phyloP scores from a whole-genome alignment of 2,888 invertebrate genomes.

The Odontocolon sp. region DNA sequence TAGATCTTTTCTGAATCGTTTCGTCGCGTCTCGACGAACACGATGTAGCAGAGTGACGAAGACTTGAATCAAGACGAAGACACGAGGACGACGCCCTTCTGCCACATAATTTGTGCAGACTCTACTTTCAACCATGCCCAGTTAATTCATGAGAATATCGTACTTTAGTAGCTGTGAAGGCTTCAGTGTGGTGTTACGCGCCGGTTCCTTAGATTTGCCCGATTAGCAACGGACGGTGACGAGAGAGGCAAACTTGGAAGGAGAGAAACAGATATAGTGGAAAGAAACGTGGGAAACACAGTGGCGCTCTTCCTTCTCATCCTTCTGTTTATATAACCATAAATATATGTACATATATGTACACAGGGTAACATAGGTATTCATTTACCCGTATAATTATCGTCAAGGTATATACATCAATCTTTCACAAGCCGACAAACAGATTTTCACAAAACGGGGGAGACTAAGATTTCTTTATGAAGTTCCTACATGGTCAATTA shows the following conservation, averaged over 20 bases:
- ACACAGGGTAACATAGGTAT: no score
- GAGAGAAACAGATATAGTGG: conserved; percentile 56
- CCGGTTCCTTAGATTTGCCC: conserved; percentile 69
- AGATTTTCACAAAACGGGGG: neutral
- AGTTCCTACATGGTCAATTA: no score
- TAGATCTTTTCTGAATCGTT: neutral
- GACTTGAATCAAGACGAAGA: no score
- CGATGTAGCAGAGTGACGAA: neutral
- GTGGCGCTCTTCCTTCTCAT: neutral
- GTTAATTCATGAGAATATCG: conserved; percentile 38
- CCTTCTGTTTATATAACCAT: conserved; percentile 22
- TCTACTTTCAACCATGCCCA: conserved; percentile 7
- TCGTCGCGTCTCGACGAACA: neutral
- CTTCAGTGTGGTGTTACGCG: conserved; percentile 62
- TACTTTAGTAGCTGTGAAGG: conserved; percentile 41
- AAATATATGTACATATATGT: conserved; percentile 22
- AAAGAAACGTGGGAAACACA: conserved; percentile 67
- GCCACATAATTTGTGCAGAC: neutral
- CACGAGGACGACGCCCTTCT: neutral
- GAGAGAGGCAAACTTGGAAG: conserved; percentile 43
- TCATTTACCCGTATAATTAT: conserved; percentile 45
- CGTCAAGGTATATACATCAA: conserved; percentile 14
- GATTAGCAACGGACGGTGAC: conserved; percentile 69
- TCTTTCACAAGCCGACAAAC: conserved; percentile 7
- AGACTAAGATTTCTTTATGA: neutral